Base-by-base conservation (phyloP, 2,113 vertebrate genomes). In the Tringa solitaria region DNA sequence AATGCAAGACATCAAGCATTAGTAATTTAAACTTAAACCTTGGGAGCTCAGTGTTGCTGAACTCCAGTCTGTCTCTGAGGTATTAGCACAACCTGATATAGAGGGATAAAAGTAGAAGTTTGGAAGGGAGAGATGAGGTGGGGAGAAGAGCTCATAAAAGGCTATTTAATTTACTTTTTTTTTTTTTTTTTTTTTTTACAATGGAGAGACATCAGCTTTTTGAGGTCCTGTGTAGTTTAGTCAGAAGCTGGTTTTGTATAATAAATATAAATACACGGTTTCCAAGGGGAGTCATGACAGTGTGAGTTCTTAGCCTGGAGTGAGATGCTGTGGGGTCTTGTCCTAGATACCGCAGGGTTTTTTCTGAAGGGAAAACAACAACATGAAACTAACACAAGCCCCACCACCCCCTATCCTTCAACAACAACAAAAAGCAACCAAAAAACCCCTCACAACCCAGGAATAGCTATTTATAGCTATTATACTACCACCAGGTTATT, bases 401-500 rank as follows among this genome's bases (percentile, higher is more conserved):
- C 21, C 21, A 3, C 3, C 10, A 0, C 0, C 1, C 3, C 8
- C 18, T 48, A 54, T 54, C 53, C 16, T 28, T 30, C 53, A 54
- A 54, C 28, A 54, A 54, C 35, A 8, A 10, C 6, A 16, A 48
- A 20, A n/a, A 26, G 23, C 50, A 14, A 51, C 50, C 14, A 21
- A 53, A 19, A 45, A 30, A 5, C 19, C 43, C 14, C 18, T 17
- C 33, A 14, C 21, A 61, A 41, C 37, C 39, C 6, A 68, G 56
- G n/a, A 64, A 24, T 7, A 61, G 4, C 13, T 80, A 26, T 67
- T 59, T 67, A 59, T 28, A 77, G 10, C 32, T 73, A 17, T 54
- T 54, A 54, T 54, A 54, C 15, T 54, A 30, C 20, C 23, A 78
- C 9, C 5, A 21, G 12, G 12, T 64, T 88, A 57, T 63, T 59